Conservation (phyloP, 2,797 vertebrate genomes). For the Micrastur ruficollis region DNA sequence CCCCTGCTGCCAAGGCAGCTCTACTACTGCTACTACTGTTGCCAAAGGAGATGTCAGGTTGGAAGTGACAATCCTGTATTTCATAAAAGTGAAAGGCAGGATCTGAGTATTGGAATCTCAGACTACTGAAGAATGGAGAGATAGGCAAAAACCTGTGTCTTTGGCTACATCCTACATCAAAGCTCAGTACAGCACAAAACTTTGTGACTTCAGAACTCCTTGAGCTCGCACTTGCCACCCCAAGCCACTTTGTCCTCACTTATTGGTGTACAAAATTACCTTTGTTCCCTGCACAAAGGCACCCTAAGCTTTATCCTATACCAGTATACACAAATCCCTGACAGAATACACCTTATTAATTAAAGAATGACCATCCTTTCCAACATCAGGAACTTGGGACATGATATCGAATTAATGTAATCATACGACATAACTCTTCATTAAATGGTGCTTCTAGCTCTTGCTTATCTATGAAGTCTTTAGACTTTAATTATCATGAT, state of each 20-base stretch:
- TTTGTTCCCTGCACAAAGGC: not conserved
- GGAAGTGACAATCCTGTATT: not conserved
- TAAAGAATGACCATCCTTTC: not conserved
- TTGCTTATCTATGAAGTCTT: not conserved
- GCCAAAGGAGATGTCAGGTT: not conserved
- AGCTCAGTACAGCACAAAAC: not conserved
- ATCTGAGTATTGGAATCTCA: not conserved
- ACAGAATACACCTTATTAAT: not conserved
- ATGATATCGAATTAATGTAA: not conserved
- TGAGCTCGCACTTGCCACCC: not conserved
- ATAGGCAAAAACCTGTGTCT: rapidly evolving
- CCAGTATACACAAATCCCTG: not conserved
- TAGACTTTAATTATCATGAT: not conserved
- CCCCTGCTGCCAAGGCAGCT: not conserved
- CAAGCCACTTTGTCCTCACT: not conserved
- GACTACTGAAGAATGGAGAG: not conserved
- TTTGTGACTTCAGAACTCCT: not conserved
- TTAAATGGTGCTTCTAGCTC: not conserved
- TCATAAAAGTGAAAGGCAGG: not conserved
- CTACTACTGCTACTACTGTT: not conserved
- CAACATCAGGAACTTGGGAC: not conserved
- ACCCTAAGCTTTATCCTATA: not conserved
- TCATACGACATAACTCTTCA: not conserved
- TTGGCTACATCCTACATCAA: not conserved
- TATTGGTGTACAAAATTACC: rapidly evolving